Evolutionary conservation across 2,888 invertebrate genomes (phyloP), one percentile per base, ranked within the genome.

Genomic region (Parelbella ahira): DNA sequence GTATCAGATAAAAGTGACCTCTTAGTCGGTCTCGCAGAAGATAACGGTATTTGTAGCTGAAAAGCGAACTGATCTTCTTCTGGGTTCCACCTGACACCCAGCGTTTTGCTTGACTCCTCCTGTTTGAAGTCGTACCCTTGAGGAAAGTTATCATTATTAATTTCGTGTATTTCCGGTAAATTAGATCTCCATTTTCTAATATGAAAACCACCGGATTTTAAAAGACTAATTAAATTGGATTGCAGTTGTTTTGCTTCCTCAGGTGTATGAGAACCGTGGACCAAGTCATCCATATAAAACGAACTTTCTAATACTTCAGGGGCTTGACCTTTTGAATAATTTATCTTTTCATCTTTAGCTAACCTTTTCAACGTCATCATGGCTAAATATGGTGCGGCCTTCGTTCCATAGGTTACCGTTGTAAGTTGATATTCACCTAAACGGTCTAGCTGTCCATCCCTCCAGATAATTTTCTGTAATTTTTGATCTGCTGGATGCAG

Each of bases 401-500:
- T 41, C 8, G 25, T 29, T 8, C 21, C 29, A 15, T 37, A 36
- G 2, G 10, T 29, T 0, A 37, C 28, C 6, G 37, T 38, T 12
- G 7, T 13, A 7, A 38, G 12, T 20, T 29, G 29, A 23, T 20
- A 38, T n/a, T 20, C 28, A 9, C 6, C 7, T 21, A 38, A n/a
- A 9, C 1, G 5, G 2, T 34, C 15, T 6, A 7, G 3, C 6
- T 44, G 20, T 1, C 15, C 12, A 6, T 49, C 38, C 4, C 55
- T 13, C 55, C 49, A 48, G 2, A 56, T 7, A 3, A 58, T 53
- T 23, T 47, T 45, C 28, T 54, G 54, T 3, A 47, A 43, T 2
- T 4, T 6, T 25, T 49, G 52, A 34, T 56, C 51, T 0, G 43
- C 18, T 18, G 43, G 29, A 12, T 37, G n/a, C 0, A 49, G 9